Evolutionary conservation across 2,113 vertebrate species (phyloP).

Genomic region (Ellobius talpinus): DNA sequence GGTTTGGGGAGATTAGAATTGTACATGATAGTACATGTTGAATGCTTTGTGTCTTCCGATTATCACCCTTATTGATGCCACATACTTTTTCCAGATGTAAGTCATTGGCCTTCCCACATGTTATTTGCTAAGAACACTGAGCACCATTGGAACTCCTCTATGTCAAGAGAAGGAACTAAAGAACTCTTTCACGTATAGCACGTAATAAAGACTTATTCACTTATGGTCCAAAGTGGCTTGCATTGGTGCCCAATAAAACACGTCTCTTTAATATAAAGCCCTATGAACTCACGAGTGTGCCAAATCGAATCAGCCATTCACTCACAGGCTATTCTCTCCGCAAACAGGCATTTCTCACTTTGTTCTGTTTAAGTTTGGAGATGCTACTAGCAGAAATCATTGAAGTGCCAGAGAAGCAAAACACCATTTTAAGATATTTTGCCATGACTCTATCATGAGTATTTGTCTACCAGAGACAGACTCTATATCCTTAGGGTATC

Average conservation of each 20-base stretch:
- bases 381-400: conserved; percentile 60
- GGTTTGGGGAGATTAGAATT: conserved; percentile 14
- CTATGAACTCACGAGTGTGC: neutral
- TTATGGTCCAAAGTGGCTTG: neutral
- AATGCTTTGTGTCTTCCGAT: neutral
- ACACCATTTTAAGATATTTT: conserved; percentile 38
- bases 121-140: neutral
- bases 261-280: conserved; percentile 31
- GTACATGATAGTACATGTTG: neutral
- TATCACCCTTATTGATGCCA: neutral
- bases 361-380: conserved; percentile 19
- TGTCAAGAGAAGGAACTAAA: neutral
- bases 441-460: neutral
- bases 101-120: neutral
- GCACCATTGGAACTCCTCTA: neutral
- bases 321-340: neutral
- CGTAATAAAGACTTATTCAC: neutral
- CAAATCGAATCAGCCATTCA: neutral
- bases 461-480: neutral
- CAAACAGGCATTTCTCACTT: neutral
- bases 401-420: conserved; percentile 55
- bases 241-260: neutral
- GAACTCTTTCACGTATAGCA: neutral
- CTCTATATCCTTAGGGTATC: neutral
- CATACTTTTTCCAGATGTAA: neutral